These are phyloP conservation scores for Lithophane socia DNA, from an alignment of 2,888 invertebrate species.

Conservation along the genomic window DNA sequence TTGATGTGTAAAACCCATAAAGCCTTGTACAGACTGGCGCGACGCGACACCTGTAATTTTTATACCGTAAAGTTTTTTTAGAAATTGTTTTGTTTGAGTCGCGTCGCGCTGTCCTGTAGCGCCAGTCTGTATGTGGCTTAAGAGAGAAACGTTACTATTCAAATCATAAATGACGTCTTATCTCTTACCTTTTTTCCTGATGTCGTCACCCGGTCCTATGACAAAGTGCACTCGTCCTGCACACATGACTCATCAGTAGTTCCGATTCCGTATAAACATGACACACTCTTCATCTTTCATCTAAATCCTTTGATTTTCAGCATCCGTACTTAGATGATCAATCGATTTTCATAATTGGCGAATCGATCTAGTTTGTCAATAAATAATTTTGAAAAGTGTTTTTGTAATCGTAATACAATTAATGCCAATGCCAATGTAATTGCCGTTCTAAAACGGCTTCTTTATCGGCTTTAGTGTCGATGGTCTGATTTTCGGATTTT, in stretches of 20 bases:
- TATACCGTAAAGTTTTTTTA: too few species aligned
- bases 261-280: slow-evolving; percentile 36
- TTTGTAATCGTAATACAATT: neutral
- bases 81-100: too few species aligned
- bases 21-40: too few species aligned
- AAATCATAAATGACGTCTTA: neutral
- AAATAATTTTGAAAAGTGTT: slow-evolving; percentile 9
- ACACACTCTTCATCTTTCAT: slow-evolving; percentile 30
- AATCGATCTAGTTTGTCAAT: slow-evolving; percentile 10
- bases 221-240: slow-evolving; percentile 29
- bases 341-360: slow-evolving; percentile 10
- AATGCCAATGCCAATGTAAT: too few species aligned
- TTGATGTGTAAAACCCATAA: neutral
- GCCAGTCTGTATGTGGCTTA: neutral
- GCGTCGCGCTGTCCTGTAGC: too few species aligned
- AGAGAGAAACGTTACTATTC: neutral
- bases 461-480: neutral
- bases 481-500: neutral
- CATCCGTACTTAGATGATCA: slow-evolving; percentile 20
- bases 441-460: neutral
- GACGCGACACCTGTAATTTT: too few species aligned
- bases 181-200: slow-evolving; percentile 17
- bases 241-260: slow-evolving; percentile 26
- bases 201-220: slow-evolving; percentile 30
- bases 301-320: slow-evolving; percentile 26